Conservation (phyloP, 2,888 invertebrate species). For the Noctua comes region DNA sequence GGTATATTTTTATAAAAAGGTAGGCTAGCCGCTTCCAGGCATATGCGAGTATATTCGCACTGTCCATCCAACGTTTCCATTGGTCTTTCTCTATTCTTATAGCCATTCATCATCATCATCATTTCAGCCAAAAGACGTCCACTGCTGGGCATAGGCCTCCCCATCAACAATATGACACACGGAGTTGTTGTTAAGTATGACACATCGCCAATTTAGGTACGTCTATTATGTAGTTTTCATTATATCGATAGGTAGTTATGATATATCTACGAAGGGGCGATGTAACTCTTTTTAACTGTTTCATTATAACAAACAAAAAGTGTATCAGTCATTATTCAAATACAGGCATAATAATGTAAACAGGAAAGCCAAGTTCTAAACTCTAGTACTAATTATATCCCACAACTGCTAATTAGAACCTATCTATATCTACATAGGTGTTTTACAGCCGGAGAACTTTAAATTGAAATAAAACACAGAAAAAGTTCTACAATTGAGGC, state of each 20-base stretch:
- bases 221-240: neutral
- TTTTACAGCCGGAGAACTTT: neutral
- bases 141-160: too few species aligned
- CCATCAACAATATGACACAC: neutral
- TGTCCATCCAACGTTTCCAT: neutral
- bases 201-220: neutral
- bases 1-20: neutral
- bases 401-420: neutral
- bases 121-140: too few species aligned
- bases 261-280: neutral
- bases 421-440: neutral
- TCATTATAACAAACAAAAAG: constrained; percentile 1
- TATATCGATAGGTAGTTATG: neutral
- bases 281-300: neutral
- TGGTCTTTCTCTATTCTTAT: neutral
- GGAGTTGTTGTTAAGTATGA: neutral
- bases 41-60: neutral
- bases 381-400: neutral
- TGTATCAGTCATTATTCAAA: neutral
- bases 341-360: constrained; percentile 13
- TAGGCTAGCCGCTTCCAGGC: neutral
- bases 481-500: too few species aligned
- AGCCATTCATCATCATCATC: too few species aligned
- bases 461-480: neutral
- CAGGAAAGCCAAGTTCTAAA: neutral